These are phyloP conservation scores for Actinernus sp. DNA, from an alignment of 92 coral and sea anemone genomes.

Conservation along the genomic window DNA sequence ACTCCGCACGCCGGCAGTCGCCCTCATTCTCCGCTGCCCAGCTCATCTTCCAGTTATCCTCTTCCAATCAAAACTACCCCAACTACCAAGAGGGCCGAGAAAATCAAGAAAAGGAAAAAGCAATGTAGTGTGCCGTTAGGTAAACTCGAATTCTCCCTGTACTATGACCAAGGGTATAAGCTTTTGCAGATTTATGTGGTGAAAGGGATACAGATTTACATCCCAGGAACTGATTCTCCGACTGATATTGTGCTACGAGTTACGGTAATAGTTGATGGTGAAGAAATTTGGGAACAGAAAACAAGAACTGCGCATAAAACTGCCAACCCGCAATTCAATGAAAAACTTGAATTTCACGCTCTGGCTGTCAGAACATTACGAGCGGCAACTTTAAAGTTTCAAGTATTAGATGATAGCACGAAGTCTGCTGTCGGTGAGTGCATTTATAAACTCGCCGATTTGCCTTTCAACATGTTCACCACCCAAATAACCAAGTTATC, in stretches of 20 bases:
- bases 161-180: conserved; percentile 70
- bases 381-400: conserved; percentile 62
- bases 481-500: conserved; percentile 46
- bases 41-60: conserved; percentile 2
- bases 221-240: conserved; percentile 22
- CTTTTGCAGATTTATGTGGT: conserved; percentile 66
- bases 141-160: conserved; percentile 76
- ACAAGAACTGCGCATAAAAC: conserved; percentile 51
- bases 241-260: conserved; percentile 51
- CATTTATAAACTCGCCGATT: conserved; percentile 61
- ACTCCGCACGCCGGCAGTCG: no score
- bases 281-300: conserved; percentile 70
- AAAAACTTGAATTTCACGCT: conserved; percentile 67
- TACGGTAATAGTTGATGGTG: conserved; percentile 37
- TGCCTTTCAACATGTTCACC: conserved; percentile 68
- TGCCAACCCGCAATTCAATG: conserved; percentile 77
- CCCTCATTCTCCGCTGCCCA: not conserved
- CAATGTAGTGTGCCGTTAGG: conserved; percentile 39
- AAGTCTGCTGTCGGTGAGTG: conserved; percentile 75
- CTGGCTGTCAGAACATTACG: conserved; percentile 65
- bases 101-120: not conserved
- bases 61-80: not conserved
- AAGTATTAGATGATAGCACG: conserved; percentile 63
- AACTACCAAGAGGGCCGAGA: conserved; percentile 1
- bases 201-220: conserved; percentile 48